These are phyloP conservation scores for Scolanthus callimorphus DNA, from an alignment of 92 coral and sea anemone species.

Conservation along the genomic window DNA sequence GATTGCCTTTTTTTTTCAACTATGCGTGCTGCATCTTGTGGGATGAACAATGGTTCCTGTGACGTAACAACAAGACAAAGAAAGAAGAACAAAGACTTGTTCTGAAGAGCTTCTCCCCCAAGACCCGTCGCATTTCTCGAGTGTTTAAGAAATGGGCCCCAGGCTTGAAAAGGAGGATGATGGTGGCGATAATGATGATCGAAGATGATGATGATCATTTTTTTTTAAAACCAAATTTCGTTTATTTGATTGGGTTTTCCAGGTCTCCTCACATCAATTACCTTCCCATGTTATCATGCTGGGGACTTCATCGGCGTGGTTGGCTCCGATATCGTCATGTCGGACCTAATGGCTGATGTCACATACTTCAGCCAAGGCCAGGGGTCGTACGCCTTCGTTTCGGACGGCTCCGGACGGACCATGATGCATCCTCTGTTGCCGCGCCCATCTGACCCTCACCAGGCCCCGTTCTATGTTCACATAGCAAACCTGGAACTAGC, in stretches of 20 bases:
- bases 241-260: neutral
- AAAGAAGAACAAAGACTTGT: no score
- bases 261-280: conserved; percentile 55
- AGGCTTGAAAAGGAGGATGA: no score
- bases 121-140: no score
- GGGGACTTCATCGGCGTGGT: conserved; percentile 61
- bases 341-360: conserved; percentile 44
- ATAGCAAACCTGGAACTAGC: conserved; percentile 45
- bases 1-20: no score
- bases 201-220: no score
- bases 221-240: no score
- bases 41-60: no score
- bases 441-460: conserved; percentile 34
- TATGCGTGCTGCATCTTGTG: no score
- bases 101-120: no score
- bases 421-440: conserved; percentile 66
- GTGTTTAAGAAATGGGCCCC: no score
- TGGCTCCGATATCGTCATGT: conserved; percentile 54
- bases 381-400: conserved; percentile 50
- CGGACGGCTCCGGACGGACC: conserved; percentile 46
- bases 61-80: no score
- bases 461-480: conserved; percentile 43
- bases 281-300: conserved; percentile 45
- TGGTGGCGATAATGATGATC: no score
- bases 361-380: conserved; percentile 59